Percentiles rank a stretch among this genome's conserved stretches.
Evolutionary conservation across 2,797 vertebrate species (phyloP).

Genomic region (Sitta carolinensis): DNA sequence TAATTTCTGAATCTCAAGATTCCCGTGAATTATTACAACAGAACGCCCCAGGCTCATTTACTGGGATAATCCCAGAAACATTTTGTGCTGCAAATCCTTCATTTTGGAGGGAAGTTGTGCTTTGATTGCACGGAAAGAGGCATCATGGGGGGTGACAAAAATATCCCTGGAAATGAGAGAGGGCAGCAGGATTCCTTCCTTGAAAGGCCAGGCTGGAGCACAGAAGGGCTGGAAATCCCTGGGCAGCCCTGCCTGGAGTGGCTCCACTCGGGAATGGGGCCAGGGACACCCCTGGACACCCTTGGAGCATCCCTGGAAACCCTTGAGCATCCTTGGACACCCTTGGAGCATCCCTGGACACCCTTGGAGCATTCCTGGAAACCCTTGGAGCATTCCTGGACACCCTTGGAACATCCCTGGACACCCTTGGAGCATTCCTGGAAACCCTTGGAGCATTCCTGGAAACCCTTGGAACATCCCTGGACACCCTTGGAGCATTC

Average conservation of each 20-base stretch:
- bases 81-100: not conserved
- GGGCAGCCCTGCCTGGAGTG: not conserved
- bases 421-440: no score
- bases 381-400: no score
- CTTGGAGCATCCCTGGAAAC: no score
- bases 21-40: not conserved
- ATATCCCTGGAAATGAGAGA: not conserved
- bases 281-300: not conserved
- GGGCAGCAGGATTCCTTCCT: not conserved
- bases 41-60: not conserved
- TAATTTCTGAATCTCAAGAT: not conserved
- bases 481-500: no score
- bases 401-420: no score
- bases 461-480: no score
- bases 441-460: no score
- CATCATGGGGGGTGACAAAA: not conserved
- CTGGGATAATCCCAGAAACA: not conserved
- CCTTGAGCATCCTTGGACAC: no score
- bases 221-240: not conserved
- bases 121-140: not conserved
- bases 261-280: fast-evolving
- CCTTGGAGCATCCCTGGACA: no score
- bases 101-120: not conserved
- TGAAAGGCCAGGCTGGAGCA: not conserved
- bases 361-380: no score